Evolutionary conservation across 2,113 vertebrate genomes (phyloP).

Genomic region (Tychaedon coryphoeus): DNA sequence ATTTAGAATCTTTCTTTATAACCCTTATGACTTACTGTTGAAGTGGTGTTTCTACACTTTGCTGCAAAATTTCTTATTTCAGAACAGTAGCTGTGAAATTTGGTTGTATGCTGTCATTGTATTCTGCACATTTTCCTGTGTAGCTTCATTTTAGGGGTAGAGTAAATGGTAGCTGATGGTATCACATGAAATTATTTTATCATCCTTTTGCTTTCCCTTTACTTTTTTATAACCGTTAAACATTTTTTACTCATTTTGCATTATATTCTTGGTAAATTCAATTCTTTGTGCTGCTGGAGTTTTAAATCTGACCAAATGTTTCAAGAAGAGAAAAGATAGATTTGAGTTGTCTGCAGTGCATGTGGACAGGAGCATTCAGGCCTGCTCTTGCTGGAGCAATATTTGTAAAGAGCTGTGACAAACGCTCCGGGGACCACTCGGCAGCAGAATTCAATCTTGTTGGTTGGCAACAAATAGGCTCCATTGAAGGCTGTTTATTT

Average conservation of each 20-base stretch:
- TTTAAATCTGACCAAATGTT: neutral
- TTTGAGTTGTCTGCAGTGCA: neutral
- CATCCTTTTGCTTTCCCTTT: neutral
- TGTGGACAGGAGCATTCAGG: slow-evolving; percentile 32
- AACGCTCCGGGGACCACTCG: slow-evolving; percentile 1
- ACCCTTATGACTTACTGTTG: neutral
- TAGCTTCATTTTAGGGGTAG: neutral
- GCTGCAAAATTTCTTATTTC: neutral
- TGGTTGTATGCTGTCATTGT: neutral
- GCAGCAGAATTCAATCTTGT: slow-evolving; percentile 54
- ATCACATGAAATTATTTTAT: neutral
- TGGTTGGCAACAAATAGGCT: slow-evolving; percentile 56
- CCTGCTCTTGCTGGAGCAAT: slow-evolving; percentile 11
- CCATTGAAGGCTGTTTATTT: slow-evolving; percentile 62
- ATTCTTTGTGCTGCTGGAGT: neutral
- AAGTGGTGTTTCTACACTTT: neutral
- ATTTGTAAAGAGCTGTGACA: slow-evolving; percentile 54
- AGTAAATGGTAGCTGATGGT: neutral
- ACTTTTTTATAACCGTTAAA: neutral
- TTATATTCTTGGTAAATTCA: neutral
- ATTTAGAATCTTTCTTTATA: neutral
- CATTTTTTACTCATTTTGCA: neutral
- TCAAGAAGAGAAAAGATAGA: neutral
- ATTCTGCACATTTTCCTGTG: neutral
- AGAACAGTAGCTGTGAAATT: neutral